Evolutionary conservation across 2,797 vertebrate species (phyloP), one percentile per base, ranked within the genome.

Genomic region (Myripristis murdjan): DNA sequence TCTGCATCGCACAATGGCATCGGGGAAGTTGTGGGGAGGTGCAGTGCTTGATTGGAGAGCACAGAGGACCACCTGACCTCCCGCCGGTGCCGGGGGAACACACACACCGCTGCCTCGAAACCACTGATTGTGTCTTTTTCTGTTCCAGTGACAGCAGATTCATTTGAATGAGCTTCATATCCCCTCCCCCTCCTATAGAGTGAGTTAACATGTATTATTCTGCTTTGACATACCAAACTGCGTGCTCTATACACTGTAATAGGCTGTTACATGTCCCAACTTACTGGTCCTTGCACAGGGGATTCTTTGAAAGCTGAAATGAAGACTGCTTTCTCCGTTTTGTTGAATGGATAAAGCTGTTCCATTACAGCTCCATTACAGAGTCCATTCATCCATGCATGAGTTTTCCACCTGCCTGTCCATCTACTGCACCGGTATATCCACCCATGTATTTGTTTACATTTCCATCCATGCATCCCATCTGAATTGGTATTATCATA

Each of bases 51-150:
- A 89, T 76, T 86, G 91, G 87, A 88, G 78, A 85, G 79, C 83
- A 89, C 78, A 83, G 81, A 84, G 80, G 88, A 93, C 91, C 93
- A 94, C 91, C 92, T 94, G 93, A 95, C 84, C 78, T 83, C 91
- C 83, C 87, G 84, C 77, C 81, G 78, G 70, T 89, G 82, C 84
- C 72, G 51, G 47, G 76, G 74, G 83, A 87, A 88, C 56, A 41
- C 64, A 43, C 66, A 69, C 64, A 61, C 58, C 16, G 81, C 87
- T 86, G 80, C 67, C 46, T 84, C 64, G 44, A 75, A 62, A 41
- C 55, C 57, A 72, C 73, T 85, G 84, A 92, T 91, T 92, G 87
- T 85, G 88, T 89, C 87, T 90, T 87, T 82, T 88, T 89, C 86
- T 87, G 70, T 83, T 46, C 72, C 60, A 14, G 72, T 85, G 89